These are phyloP conservation scores for Cherax destructor DNA, from an alignment of 1,140 invertebrate genomes.

Conservation along the genomic window DNA sequence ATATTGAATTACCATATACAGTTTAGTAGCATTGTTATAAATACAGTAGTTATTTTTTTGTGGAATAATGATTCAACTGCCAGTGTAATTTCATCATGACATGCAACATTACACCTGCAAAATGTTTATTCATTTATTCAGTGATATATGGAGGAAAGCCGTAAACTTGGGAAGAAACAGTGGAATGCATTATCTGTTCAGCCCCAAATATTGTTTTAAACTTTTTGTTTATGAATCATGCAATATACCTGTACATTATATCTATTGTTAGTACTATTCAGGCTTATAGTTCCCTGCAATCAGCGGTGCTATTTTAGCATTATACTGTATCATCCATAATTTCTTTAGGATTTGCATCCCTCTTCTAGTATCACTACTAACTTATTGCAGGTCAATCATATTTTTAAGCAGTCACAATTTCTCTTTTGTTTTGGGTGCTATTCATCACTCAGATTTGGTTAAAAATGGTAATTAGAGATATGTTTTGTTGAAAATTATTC, in stretches of 20 bases:
- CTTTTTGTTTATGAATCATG: no score
- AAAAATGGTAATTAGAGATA: background rate
- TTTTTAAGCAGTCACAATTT: background rate
- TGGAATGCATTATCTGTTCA: no score
- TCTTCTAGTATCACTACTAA: no score
- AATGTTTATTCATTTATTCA: background rate
- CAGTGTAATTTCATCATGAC: background rate
- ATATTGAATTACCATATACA: background rate
- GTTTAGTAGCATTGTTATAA: background rate
- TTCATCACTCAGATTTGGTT: background rate
- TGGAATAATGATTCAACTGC: background rate
- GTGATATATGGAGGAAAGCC: background rate
- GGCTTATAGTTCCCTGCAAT: no score
- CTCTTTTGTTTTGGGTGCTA: background rate
- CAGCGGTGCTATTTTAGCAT: no score
- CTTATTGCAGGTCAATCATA: no score
- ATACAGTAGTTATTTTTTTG: background rate
- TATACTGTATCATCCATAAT: no score
- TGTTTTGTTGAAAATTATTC: background rate
- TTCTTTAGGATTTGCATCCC: no score
- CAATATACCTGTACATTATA: no score
- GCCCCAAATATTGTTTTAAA: no score
- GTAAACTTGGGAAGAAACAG: background rate
- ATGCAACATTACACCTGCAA: background rate
- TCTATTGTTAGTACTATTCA: no score